Evolutionary conservation across 2,113 vertebrate species (phyloP).

Genomic region (Athene noctua): DNA sequence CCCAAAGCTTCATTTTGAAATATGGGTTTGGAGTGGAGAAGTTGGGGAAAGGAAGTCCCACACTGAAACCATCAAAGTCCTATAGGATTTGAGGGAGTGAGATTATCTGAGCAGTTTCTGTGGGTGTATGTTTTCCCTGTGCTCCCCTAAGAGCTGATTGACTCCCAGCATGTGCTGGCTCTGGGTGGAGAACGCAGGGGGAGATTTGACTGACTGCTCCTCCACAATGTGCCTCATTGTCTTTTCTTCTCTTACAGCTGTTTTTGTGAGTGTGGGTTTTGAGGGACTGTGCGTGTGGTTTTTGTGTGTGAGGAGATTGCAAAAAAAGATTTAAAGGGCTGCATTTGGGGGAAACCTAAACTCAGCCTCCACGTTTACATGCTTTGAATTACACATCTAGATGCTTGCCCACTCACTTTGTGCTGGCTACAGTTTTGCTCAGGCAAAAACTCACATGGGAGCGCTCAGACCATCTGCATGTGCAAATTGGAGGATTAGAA

Average conservation of each 20-base stretch:
- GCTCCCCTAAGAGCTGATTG: neutral
- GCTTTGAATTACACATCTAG: constrained; percentile 29
- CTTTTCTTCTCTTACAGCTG: constrained; percentile 43
- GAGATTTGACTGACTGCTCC: constrained; percentile 10
- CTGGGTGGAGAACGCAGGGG: neutral
- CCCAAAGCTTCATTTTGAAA: neutral
- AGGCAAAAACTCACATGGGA: constrained; percentile 23
- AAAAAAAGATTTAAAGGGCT: neutral
- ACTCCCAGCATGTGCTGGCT: constrained; percentile 30
- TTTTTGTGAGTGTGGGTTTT: neutral
- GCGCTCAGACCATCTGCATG: neutral
- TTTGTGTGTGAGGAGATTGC: neutral
- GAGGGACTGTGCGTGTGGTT: neutral
- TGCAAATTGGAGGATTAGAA: constrained; percentile 45
- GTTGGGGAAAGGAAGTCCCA: neutral
- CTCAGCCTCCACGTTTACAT: neutral
- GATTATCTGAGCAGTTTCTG: neutral
- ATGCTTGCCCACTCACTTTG: constrained; percentile 19
- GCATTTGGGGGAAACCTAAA: neutral
- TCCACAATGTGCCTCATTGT: constrained; percentile 46
- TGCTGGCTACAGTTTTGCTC: neutral
- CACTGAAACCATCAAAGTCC: neutral
- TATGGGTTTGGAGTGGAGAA: neutral
- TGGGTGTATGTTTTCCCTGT: constrained; percentile 1
- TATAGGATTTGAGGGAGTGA: neutral